A percentile compares a stretch with the other conserved stretches of the same genome.
Evolutionary conservation across 2,797 vertebrate species (phyloP).

Genomic region (Gephyroberyx darwinii): DNA sequence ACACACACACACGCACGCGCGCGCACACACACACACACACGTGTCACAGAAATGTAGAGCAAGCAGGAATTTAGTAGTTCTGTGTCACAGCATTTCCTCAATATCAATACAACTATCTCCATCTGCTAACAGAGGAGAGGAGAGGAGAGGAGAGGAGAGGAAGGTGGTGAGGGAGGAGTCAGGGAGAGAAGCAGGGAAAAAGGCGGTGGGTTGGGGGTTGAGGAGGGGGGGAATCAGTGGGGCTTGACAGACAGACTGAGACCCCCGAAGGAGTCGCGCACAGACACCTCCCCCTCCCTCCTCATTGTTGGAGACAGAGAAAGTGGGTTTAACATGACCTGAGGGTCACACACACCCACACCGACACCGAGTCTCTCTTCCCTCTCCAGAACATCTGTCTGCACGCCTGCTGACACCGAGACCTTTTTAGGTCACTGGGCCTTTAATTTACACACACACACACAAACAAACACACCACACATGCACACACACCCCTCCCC

Average conservation of each 20-base stretch:
- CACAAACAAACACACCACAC: constrained; percentile 18
- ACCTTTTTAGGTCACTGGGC: constrained; percentile 70
- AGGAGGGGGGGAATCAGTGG: constrained; percentile 46
- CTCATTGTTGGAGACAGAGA: constrained; percentile 64
- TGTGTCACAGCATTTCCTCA: constrained; percentile 28
- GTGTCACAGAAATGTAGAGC: constrained; percentile 25
- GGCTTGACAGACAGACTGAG: constrained; percentile 45
- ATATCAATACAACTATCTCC: constrained; percentile 8
- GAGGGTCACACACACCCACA: constrained; percentile 56
- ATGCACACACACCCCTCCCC: constrained; percentile 10
- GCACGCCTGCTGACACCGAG: constrained; percentile 64
- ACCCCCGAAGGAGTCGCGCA: constrained; percentile 36
- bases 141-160: constrained; percentile 16
- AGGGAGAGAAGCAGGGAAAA: constrained; percentile 4
- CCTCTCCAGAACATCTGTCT: constrained; percentile 80
- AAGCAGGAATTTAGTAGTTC: constrained; percentile 43
- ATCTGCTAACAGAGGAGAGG: constrained; percentile 5
- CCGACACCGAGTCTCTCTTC: constrained; percentile 21
- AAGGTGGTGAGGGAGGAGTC: constrained; percentile 50
- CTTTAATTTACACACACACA: constrained; percentile 26
- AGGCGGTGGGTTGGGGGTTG: constrained; percentile 24
- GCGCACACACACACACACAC: neutral
- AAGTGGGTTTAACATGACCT: constrained; percentile 75
- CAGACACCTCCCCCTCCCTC: constrained; percentile 58
- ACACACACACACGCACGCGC: neutral